Base-by-base conservation (phyloP, 2,113 vertebrate species). In the Macroglossus sobrinus region DNA sequence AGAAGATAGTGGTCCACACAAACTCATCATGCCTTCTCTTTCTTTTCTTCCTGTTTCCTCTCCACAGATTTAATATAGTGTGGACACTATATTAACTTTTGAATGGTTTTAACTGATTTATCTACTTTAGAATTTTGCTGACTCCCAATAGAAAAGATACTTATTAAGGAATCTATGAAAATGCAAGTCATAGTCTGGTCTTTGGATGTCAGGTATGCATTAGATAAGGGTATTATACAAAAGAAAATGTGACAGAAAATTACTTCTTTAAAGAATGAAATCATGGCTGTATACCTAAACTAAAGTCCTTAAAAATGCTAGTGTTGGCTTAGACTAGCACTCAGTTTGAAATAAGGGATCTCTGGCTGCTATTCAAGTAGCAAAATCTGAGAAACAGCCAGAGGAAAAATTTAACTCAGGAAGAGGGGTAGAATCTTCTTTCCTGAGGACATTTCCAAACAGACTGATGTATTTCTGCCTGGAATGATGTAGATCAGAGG, bases 361-460 rank as follows among this genome's bases (percentile, higher is more conserved):
- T 91, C 33, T 71, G 82, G 33, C 74, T 79, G 21, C 47, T 78
- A 18, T 59, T 81, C 57, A 61, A 45, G 30, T 13, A 63, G 69
- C 16, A 30, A 78, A 53, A 71, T 71, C 57, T 61, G 71, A 91
- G 72, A 61, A 72, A 90, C 22, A 74, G 64, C 26, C 45, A 53
- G 68, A 87, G 53, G 78, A 64, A 81, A 79, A 94, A 10, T 69
- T 63, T 47, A 80, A 64, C 80, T 94, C 19, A 40, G 92, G 63
- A 95, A 76, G 78, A 89, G 38, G 30, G 53, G 14, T 43, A 68
- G 64, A 72, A 22, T 66, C 59, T 79, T 61, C 79, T 92, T 47
- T 85, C 94, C 95, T 72, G 80, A 57, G 93, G 94, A 66, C 84
- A 84, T 90, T 88, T 80, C 8, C 63, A 30, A 57, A 61, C 84